Percentiles rank a stretch among this genome's conserved stretches.
Evolutionary conservation across 2,797 vertebrate genomes (phyloP).

Genomic region (Astyanax mexicanus): DNA sequence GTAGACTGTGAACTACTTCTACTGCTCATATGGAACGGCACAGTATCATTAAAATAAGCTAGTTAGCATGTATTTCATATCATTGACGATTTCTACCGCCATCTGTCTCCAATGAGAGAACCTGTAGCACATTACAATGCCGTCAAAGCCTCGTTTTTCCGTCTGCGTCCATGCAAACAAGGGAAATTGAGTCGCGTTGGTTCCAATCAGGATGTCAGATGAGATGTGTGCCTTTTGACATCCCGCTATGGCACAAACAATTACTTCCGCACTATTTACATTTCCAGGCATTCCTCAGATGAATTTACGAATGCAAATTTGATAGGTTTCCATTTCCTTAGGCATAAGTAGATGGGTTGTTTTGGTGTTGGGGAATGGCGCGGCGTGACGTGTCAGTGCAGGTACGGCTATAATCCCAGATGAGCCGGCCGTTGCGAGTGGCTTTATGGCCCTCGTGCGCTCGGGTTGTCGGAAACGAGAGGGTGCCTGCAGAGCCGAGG

Average conservation of each 20-base stretch:
- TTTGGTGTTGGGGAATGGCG: slow-evolving; percentile 61
- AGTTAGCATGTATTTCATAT: slow-evolving; percentile 60
- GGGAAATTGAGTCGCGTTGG: slow-evolving; percentile 56
- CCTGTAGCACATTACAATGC: slow-evolving; percentile 52
- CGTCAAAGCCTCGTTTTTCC: slow-evolving; percentile 57
- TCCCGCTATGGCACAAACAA: slow-evolving; percentile 46
- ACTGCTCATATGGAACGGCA: slow-evolving; percentile 38
- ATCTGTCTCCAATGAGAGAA: slow-evolving; percentile 53
- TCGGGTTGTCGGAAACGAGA: slow-evolving; percentile 74
- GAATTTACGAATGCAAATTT: slow-evolving; percentile 74
- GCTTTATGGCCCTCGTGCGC: slow-evolving; percentile 58
- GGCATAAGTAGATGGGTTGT: slow-evolving; percentile 63
- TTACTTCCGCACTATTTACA: slow-evolving; percentile 53
- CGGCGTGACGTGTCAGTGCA: slow-evolving; percentile 60
- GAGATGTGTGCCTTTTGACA: slow-evolving; percentile 56
- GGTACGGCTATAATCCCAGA: slow-evolving; percentile 62
- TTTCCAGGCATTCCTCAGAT: slow-evolving; percentile 71
- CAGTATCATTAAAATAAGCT: slow-evolving; percentile 56
- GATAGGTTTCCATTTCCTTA: slow-evolving; percentile 70
- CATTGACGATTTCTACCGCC: slow-evolving; percentile 43
- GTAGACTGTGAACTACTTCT: slow-evolving; percentile 39
- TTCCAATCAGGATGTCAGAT: slow-evolving; percentile 60
- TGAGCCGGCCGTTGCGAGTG: slow-evolving; percentile 62
- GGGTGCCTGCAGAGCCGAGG: slow-evolving; percentile 64
- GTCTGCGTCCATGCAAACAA: slow-evolving; percentile 50